A percentile compares a stretch with the other conserved stretches of the same genome.
Conservation (phyloP, 2,113 vertebrate genomes). For the Elanus axillaris region DNA sequence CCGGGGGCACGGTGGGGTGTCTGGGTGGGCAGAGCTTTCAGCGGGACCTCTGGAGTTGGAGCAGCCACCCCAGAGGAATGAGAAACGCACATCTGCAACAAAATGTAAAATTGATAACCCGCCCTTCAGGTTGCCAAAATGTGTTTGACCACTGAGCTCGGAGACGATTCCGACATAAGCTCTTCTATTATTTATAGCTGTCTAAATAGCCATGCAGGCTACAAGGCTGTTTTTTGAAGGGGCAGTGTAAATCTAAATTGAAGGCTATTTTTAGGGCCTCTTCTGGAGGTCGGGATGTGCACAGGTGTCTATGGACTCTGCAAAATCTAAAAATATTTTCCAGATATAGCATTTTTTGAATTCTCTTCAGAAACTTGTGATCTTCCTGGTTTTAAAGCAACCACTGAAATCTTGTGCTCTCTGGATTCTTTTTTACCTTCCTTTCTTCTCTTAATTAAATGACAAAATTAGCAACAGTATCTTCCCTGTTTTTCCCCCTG, state of each 20-base stretch:
- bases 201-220: neutral
- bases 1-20: accelerated
- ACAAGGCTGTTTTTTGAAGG: neutral
- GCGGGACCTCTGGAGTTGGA: neutral
- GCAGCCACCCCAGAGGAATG: neutral
- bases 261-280: neutral
- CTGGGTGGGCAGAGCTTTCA: neutral
- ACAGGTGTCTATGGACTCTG: neutral
- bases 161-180: neutral
- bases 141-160: neutral
- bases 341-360: accelerated
- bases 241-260: neutral
- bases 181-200: neutral
- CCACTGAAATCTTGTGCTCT: neutral
- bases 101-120: neutral
- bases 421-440: neutral
- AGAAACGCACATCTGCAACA: neutral
- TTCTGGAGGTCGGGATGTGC: neutral
- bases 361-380: neutral
- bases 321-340: neutral
- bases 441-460: neutral
- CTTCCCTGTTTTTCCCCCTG: neutral
- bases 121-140: neutral
- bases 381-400: neutral
- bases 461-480: neutral